phyloP scores from a whole-genome alignment of 2,113 vertebrate species.

The Hippopotamus amphibius region DNA sequence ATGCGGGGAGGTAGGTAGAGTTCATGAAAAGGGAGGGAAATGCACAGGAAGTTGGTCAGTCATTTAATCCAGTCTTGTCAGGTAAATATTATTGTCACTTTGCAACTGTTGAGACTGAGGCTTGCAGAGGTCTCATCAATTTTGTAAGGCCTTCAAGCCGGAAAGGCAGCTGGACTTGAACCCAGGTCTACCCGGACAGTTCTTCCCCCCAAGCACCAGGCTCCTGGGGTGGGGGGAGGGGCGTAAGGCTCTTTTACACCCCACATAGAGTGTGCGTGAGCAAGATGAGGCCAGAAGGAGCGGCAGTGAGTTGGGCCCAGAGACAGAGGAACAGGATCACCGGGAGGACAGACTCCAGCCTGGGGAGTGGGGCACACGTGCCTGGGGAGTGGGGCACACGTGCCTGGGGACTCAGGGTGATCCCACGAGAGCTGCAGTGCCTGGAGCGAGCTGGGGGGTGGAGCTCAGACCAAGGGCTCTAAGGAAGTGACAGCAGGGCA shows the following conservation, averaged over 20 bases:
- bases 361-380: accelerated
- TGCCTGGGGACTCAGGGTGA: not conserved
- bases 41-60: too few species aligned
- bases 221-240: too few species aligned
- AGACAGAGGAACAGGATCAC: not conserved
- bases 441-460: too few species aligned
- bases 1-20: too few species aligned
- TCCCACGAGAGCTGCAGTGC: not conserved
- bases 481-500: not conserved
- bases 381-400: too few species aligned
- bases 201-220: not conserved
- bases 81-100: not conserved
- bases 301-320: accelerated
- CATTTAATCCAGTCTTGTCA: not conserved
- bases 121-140: not conserved
- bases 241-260: accelerated
- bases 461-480: too few species aligned
- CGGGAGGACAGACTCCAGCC: not conserved
- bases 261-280: too few species aligned
- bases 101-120: too few species aligned
- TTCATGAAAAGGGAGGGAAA: too few species aligned
- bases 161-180: accelerated
- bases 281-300: not conserved
- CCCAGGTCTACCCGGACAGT: not conserved
- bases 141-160: not conserved